These are phyloP conservation scores for Congeria kusceri DNA, from an alignment of 2,888 invertebrate species.

Conservation along the genomic window DNA sequence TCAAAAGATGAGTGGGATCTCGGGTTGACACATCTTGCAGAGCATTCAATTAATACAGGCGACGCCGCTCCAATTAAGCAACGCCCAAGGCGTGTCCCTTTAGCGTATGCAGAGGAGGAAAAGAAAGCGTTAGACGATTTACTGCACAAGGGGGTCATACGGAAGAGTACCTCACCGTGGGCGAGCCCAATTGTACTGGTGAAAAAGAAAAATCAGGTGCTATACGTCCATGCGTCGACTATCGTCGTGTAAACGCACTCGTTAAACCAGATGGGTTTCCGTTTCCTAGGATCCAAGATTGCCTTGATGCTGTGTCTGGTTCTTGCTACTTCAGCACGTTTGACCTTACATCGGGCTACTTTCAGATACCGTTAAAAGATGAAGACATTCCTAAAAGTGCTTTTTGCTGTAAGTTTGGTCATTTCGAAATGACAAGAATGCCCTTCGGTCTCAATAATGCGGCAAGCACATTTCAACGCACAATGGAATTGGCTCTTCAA, in stretches of 20 bases:
- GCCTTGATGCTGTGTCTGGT: constrained; percentile 5
- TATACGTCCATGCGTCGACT: no score
- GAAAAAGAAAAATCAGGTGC: constrained; percentile 7
- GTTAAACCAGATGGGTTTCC: no score
- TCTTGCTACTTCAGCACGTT: neutral
- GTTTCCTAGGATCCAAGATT: constrained; percentile 6
- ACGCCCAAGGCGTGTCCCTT: constrained; percentile 39
- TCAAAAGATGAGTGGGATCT: constrained; percentile 49
- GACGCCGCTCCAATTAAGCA: constrained; percentile 47
- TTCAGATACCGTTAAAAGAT: no score
- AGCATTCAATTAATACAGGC: constrained; percentile 46
- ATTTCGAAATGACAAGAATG: no score
- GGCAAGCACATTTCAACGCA: no score
- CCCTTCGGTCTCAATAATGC: no score
- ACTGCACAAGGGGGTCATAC: constrained; percentile 23
- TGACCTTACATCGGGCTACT: neutral
- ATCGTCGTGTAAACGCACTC: constrained; percentile 4
- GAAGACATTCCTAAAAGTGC: no score
- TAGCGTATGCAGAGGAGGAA: constrained; percentile 48
- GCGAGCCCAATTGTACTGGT: constrained; percentile 36
- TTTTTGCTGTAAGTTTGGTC: no score
- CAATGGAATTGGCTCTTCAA: no score
- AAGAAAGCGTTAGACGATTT: constrained; percentile 46
- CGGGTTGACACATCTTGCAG: constrained; percentile 32
- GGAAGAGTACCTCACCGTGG: constrained; percentile 31